phyloP scores from a whole-genome alignment of 2,797 vertebrate genomes.

The Poeciliopsis infans region DNA sequence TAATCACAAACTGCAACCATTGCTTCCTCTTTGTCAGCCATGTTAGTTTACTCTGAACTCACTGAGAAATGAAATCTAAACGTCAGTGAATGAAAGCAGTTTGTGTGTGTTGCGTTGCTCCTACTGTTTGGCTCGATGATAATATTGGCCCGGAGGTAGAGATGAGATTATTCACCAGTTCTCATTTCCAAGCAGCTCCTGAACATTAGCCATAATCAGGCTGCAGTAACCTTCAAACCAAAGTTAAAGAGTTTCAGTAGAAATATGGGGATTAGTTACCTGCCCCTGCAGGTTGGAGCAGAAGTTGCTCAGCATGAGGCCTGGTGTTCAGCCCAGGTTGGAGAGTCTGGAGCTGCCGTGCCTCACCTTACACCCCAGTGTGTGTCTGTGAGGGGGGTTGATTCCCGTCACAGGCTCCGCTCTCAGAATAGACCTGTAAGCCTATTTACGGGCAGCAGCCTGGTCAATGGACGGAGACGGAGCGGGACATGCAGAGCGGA shows the following conservation, averaged over 20 bases:
- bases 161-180: background rate
- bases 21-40: too few relatives aligned
- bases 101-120: too few relatives aligned
- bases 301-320: background rate
- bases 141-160: background rate
- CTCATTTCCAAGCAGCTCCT: background rate
- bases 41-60: too few relatives aligned
- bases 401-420: constrained; percentile 35
- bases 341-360: background rate
- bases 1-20: too few relatives aligned
- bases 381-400: constrained; percentile 27
- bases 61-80: too few relatives aligned
- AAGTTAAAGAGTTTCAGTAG: background rate
- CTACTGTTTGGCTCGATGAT: too few relatives aligned
- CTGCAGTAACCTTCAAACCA: background rate
- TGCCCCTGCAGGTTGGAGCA: background rate
- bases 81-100: too few relatives aligned
- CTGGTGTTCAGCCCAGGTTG: background rate
- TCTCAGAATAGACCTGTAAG: constrained; percentile 78
- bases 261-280: background rate
- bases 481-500: constrained; percentile 24
- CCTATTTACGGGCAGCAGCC: constrained; percentile 69
- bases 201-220: background rate
- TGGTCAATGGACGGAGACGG: constrained; percentile 49
- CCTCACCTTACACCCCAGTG: constrained; percentile 37